Percentiles rank a stretch among this genome's conserved stretches.
These are phyloP conservation scores for Oenanthe melanoleuca DNA, from an alignment of 2,113 vertebrate species.

Conservation along the genomic window DNA sequence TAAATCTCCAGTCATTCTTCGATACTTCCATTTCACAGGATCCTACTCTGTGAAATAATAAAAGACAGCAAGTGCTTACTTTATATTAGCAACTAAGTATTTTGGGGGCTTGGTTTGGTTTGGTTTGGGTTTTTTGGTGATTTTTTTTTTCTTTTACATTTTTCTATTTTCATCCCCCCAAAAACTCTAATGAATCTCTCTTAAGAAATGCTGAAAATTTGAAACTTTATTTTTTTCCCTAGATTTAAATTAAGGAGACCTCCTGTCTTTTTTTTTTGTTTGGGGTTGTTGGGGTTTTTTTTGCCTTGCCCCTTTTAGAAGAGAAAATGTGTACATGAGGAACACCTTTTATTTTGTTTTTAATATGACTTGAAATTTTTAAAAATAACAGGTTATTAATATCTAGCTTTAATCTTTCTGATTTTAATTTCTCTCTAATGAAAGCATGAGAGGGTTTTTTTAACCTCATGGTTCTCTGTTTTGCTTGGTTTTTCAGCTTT, in stretches of 20 bases:
- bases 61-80: neutral
- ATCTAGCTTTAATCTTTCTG: neutral
- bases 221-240: neutral
- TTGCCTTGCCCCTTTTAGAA: neutral
- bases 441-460: neutral
- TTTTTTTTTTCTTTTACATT: neutral
- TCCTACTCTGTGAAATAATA: neutral
- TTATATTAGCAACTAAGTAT: neutral
- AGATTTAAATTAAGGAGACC: neutral
- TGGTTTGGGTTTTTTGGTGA: neutral
- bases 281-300: fast-evolving
- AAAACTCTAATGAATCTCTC: neutral
- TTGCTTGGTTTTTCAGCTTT: neutral
- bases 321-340: neutral
- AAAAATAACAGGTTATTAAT: neutral
- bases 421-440: neutral
- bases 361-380: neutral
- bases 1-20: neutral
- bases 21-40: neutral
- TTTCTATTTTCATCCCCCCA: neutral
- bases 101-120: fast-evolving
- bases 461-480: neutral
- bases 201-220: neutral
- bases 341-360: neutral
- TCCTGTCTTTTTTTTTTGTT: neutral